Evolutionary conservation across 2,888 invertebrate genomes (phyloP), one percentile per base, ranked within the genome.

Genomic region (Liposcelis brunnea): DNA sequence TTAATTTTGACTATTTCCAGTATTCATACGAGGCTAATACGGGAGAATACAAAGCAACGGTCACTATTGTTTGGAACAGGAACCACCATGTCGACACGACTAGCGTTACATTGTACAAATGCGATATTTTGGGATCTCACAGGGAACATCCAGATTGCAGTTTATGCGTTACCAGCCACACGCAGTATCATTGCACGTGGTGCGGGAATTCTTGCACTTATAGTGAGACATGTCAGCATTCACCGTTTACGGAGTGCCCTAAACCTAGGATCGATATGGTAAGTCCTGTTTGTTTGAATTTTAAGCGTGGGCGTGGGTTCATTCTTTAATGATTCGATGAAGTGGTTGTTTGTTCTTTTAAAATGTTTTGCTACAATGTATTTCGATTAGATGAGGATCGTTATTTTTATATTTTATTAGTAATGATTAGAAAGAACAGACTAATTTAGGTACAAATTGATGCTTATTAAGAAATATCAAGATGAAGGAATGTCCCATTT

Each of bases 91-190:
- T 93, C 48, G 91, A 93, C 59, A 84, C 85, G 6, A 85, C 86
- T 44, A 81, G 77, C 58, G 85, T 95, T 43, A 82, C 85, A 42
- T 66, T 97, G 45, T 98, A 94, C 64, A 95, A 95, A 64, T 98
- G 97, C 69, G 85, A 87, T 63, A 83, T 90, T 49, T 69, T 97
- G 52, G 95, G 94, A 19, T 90, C 90, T 8, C 90, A 91, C 61
- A 75, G 89, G 44, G 87, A 89, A 58, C 86, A 89, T 59, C 83
- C 89, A 10, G 98, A 98, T 63, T 98, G 97, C 65, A 94, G 94
- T 44, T 71, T 94, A 36, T 98, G 98, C 63, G 83, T 93, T 48
- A 93, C 93, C 2, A 75, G 94, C 47, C 83, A 86, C 62, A 74
- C 81, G 14, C 79, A 85, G 56, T 93, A 93, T 61, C 80, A 86